phyloP scores from a whole-genome alignment of 2,797 vertebrate genomes.

The Diplodus puntazzo region DNA sequence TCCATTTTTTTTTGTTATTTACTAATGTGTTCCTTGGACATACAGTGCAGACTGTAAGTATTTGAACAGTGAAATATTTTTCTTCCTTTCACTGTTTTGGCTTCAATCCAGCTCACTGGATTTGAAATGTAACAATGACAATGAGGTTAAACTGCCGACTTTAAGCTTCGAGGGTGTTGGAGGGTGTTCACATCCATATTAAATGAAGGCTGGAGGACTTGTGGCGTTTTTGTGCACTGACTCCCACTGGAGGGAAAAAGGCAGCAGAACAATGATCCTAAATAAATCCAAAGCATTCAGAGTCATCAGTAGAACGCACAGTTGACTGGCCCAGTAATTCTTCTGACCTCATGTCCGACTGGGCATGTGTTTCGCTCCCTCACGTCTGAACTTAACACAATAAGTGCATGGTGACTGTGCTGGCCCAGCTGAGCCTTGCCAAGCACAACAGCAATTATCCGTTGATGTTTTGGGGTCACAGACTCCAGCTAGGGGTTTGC shows the following conservation, averaged over 20 bases:
- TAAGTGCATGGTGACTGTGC: not conserved
- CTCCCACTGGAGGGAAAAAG: not conserved
- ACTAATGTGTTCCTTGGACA: constrained; percentile 27
- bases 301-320: not conserved
- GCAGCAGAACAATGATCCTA: not conserved
- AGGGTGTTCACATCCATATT: constrained; percentile 12
- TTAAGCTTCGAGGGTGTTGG: constrained; percentile 14
- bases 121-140: constrained; percentile 39
- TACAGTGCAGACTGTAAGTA: constrained; percentile 11
- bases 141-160: constrained; percentile 34
- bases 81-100: constrained; percentile 32
- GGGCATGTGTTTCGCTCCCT: not conserved
- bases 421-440: not conserved
- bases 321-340: not conserved
- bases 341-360: constrained; percentile 10
- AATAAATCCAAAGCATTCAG: constrained; percentile 4
- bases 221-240: not conserved
- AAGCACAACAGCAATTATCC: not conserved
- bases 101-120: constrained; percentile 16
- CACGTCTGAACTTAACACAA: not conserved
- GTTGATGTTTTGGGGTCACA: not conserved
- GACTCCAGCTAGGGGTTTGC: constrained; percentile 1
- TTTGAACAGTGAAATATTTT: constrained; percentile 24
- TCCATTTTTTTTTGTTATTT: constrained; percentile 25
- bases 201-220: not conserved